These are phyloP conservation scores for Clarias fuscus DNA, from an alignment of 2,797 vertebrate genomes.

Conservation along the genomic window DNA sequence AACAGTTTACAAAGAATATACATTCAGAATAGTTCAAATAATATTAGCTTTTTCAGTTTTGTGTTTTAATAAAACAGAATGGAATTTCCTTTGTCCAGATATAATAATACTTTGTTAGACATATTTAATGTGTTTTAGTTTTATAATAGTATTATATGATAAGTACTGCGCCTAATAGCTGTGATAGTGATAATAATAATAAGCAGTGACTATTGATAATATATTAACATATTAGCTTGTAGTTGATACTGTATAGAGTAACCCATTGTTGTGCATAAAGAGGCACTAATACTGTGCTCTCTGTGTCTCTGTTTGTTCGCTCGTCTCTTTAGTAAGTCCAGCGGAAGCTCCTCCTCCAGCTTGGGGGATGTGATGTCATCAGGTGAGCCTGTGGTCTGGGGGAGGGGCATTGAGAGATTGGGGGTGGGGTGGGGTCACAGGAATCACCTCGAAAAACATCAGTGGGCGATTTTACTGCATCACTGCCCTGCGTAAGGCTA, in stretches of 20 bases:
- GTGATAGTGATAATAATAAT: no score
- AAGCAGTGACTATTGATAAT: background rate
- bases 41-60: background rate
- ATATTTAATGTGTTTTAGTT: background rate
- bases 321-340: conserved; percentile 86
- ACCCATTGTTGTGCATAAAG: conserved; percentile 27
- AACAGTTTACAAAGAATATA: background rate
- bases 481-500: conserved; percentile 60
- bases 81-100: background rate
- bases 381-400: conserved; percentile 59
- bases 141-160: conserved; percentile 5
- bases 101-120: background rate
- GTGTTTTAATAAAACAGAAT: background rate
- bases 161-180: background rate
- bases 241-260: conserved; percentile 33
- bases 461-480: conserved; percentile 54
- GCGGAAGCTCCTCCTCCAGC: conserved; percentile 92
- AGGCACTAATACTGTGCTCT: conserved; percentile 40
- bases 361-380: conserved; percentile 92
- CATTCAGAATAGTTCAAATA: background rate
- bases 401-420: conserved; percentile 42
- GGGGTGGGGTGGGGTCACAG: conserved; percentile 54
- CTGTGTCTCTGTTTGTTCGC: conserved; percentile 57
- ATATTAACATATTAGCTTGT: background rate
- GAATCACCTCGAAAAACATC: conserved; percentile 52